These are phyloP conservation scores for Allacma fusca DNA, from an alignment of 2,888 invertebrate genomes.

Conservation along the genomic window DNA sequence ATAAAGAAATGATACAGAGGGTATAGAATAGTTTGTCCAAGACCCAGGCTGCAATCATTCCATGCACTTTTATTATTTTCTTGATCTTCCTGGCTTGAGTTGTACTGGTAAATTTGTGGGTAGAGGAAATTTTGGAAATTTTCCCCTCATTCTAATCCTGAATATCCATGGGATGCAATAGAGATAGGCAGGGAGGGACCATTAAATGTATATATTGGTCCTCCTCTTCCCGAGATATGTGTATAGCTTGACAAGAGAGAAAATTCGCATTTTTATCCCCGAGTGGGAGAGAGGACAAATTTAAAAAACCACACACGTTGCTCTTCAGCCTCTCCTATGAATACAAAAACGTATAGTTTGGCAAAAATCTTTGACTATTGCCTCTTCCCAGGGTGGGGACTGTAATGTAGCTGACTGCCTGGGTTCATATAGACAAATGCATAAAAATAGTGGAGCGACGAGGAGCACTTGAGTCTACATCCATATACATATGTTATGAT, in stretches of 20 bases:
- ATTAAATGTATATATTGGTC: slow-evolving; percentile 13
- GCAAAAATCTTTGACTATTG: background rate
- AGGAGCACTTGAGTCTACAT: too few relatives aligned
- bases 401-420: too few relatives aligned
- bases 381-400: background rate
- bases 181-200: background rate
- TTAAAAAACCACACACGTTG: slow-evolving; percentile 29
- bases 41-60: too few relatives aligned
- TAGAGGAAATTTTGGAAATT: background rate
- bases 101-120: too few relatives aligned
- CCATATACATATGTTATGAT: background rate
- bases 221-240: background rate
- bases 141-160: background rate
- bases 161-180: background rate
- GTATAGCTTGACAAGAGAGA: background rate
- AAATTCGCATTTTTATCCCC: background rate
- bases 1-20: too few relatives aligned
- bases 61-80: too few relatives aligned
- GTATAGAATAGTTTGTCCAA: too few relatives aligned
- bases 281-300: background rate
- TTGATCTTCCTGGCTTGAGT: too few relatives aligned
- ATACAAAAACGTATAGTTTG: background rate
- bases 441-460: too few relatives aligned
- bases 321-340: slow-evolving; percentile 18
- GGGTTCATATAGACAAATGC: too few relatives aligned